phyloP scores from a whole-genome alignment of 2,797 vertebrate species.

The Malacoraja senta region DNA sequence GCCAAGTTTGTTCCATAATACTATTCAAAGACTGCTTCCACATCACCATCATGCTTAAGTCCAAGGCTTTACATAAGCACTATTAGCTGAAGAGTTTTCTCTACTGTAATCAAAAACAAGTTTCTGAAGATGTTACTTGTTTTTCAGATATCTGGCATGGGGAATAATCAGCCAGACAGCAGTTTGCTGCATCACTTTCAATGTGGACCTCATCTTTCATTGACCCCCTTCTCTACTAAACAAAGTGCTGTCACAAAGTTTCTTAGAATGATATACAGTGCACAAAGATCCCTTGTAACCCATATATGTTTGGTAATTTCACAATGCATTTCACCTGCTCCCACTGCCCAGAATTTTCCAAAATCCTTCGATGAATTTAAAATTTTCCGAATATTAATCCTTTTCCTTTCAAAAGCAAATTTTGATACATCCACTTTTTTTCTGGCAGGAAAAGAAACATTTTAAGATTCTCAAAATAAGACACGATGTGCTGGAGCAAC shows the following conservation, averaged over 20 bases:
- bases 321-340: neutral
- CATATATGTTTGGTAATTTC: too few relatives aligned
- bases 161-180: neutral
- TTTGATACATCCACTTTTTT: neutral
- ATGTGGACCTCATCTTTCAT: neutral
- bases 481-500: too few relatives aligned
- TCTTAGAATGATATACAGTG: neutral
- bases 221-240: neutral
- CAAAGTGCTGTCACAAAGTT: neutral
- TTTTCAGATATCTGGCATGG: neutral
- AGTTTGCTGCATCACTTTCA: neutral
- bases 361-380: neutral
- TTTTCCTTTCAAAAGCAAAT: neutral
- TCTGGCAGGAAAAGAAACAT: neutral
- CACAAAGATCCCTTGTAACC: neutral
- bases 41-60: neutral
- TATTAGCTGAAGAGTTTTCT: neutral
- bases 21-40: neutral
- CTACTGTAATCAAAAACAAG: neutral
- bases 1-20: neutral
- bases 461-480: neutral
- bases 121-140: neutral
- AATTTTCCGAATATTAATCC: neutral
- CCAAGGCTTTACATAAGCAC: neutral
- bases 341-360: too few relatives aligned